Percentiles rank a stretch among this genome's conserved stretches.
phyloP scores from a whole-genome alignment of 2,113 vertebrate species.

The Falcunculus frontatus region DNA sequence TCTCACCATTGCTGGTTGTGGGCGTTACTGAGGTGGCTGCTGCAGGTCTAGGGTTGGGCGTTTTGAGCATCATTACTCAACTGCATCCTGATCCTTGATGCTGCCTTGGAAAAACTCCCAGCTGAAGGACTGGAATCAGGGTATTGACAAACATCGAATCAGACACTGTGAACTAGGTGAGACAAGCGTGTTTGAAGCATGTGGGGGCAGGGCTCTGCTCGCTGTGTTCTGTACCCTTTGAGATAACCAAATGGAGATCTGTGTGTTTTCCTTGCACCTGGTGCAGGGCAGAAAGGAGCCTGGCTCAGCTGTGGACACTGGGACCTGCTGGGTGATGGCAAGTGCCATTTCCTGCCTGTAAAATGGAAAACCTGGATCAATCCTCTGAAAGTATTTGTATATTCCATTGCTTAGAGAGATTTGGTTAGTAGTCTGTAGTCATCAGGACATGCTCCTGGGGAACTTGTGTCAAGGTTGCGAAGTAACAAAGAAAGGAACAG shows the following conservation, averaged over 20 bases:
- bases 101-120: neutral
- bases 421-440: neutral
- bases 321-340: neutral
- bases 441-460: neutral
- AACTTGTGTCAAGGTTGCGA: neutral
- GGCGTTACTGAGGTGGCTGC: neutral
- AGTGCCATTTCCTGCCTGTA: neutral
- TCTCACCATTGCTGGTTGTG: rapidly evolving
- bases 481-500: neutral
- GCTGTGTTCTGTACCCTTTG: rapidly evolving
- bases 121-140: neutral
- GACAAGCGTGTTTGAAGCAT: neutral
- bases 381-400: neutral
- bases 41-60: rapidly evolving
- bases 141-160: neutral
- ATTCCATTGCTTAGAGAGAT: neutral
- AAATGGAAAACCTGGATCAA: neutral
- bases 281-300: neutral
- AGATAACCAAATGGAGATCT: neutral
- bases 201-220: rapidly evolving
- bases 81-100: neutral
- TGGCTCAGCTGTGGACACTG: neutral
- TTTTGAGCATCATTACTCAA: rapidly evolving
- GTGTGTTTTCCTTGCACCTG: neutral
- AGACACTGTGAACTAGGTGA: neutral